Base-by-base conservation (phyloP, 2,113 vertebrate genomes). In the Phylloscopus whistleri region DNA sequence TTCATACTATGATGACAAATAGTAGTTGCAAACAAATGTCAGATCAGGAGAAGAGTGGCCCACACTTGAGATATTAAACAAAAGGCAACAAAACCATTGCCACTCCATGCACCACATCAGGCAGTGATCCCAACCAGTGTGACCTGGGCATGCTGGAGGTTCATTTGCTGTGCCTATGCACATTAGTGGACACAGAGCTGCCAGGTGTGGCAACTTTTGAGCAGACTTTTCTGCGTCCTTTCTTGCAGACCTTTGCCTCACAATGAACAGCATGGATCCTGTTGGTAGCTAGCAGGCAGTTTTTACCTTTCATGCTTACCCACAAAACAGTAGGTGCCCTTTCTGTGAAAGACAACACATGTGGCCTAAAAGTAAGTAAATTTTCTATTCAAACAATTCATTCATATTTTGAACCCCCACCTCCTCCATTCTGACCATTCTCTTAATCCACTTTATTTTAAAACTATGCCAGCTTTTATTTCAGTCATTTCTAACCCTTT, bases 41-140 rank as follows among this genome's bases (percentile, higher is more conserved):
- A 56, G 22, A 23, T 21, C 24, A 24, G 11, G 4, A 15, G 15
- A 85, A 33, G 0, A 0, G 7, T 11, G n/a, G 3, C 35, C n/a
- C 13, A 27, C 4, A 1, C 10, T 16, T 39, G 24, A 11, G 4
- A 5, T 18, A 31, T 26, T 60, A 16, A 48, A 39, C 9, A n/a
- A 31, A 56, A 60, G 4, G 9, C n/a, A 35, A 13, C 19, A 49
- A 75, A 48, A 26, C 5, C 4, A 3, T 16, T 7, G 10, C 16
- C 0, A 0, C 23, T 33, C n/a, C 3, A 4, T 2, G 4, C 52
- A 18, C 49, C 1, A 0, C 31, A 64, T 75, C 0, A 0, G 44
- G 46, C 19, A 13, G 19, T 1, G 11, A 13, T 16, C 20, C 58
- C 37, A 43, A 1, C 6, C 7, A 1, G 6, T 6, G 17, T 9